These are phyloP conservation scores for Lycia hirtaria DNA, from an alignment of 2,888 invertebrate species.

Conservation along the genomic window DNA sequence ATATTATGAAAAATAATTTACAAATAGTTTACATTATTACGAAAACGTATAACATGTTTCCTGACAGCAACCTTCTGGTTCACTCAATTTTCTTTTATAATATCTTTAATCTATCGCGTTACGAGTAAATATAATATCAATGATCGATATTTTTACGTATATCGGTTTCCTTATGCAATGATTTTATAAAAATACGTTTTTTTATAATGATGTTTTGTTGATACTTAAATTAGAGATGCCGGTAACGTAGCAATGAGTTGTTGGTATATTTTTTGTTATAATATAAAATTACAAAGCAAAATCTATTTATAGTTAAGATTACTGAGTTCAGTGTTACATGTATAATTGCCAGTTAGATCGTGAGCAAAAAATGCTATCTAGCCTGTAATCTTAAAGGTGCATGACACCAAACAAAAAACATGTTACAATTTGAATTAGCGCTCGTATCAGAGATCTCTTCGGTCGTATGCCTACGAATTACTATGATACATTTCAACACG, in stretches of 20 bases:
- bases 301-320: conserved; percentile 6
- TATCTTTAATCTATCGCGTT: conserved; percentile 75
- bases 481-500: conserved; percentile 10
- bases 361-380: conserved; percentile 7
- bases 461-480: conserved; percentile 12
- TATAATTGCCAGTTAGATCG: conserved; percentile 3
- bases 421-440: conserved; percentile 10
- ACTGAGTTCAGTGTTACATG: background rate
- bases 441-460: conserved; percentile 23
- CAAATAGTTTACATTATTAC: conserved; percentile 80
- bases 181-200: conserved; percentile 83
- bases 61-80: conserved; percentile 66
- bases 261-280: conserved; percentile 22
- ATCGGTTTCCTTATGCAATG: conserved; percentile 81
- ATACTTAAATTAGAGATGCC: conserved; percentile 39
- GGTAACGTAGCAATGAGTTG: conserved; percentile 27
- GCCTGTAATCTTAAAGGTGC: conserved; percentile 18
- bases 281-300: background rate
- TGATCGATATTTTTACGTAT: conserved; percentile 81
- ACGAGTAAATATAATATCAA: conserved; percentile 77
- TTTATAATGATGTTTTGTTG: conserved; percentile 64
- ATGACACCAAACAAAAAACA: conserved; percentile 22
- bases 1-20: conserved; percentile 76
- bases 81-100: conserved; percentile 60
- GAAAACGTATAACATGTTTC: conserved; percentile 82